Conservation (phyloP, 1,140 invertebrate genomes). For the Venturia canescens region DNA sequence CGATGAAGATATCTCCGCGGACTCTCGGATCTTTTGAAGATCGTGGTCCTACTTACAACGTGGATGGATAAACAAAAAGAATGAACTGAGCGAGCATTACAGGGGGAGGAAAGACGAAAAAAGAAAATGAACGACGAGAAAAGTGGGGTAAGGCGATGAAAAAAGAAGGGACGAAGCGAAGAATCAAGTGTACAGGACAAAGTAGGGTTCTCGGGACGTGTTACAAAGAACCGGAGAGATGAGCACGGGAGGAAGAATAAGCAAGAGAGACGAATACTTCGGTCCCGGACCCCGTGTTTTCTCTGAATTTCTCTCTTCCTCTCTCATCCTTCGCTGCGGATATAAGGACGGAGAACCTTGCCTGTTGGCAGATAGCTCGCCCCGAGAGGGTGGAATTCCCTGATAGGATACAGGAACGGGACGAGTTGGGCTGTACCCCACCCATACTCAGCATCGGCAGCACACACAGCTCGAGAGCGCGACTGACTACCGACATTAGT, state of each 20-base stretch:
- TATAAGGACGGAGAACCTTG: constrained; percentile 35
- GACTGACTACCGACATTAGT: constrained; percentile 76
- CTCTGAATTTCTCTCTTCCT: not conserved
- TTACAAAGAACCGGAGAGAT: constrained; percentile 43
- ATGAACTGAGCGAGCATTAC: constrained; percentile 4
- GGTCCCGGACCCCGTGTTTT: not conserved
- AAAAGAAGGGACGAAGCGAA: constrained; percentile 36
- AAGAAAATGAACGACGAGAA: constrained; percentile 19
- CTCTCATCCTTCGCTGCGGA: constrained; percentile 1
- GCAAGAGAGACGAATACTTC: not conserved
- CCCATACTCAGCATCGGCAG: constrained; percentile 43
- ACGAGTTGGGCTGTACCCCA: constrained; percentile 13
- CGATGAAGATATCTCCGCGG: constrained; percentile 48
- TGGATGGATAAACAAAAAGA: constrained; percentile 28
- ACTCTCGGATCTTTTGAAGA: constrained; percentile 35
- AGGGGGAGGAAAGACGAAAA: constrained; percentile 14
- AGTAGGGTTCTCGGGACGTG: constrained; percentile 39
- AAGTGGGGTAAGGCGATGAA: constrained; percentile 28
- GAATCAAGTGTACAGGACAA: constrained; percentile 40
- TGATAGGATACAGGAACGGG: constrained; percentile 58
- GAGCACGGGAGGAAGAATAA: constrained; percentile 37
- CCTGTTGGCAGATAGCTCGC: constrained; percentile 45
- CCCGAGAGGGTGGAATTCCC: constrained; percentile 61
- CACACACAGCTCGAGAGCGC: constrained; percentile 43
- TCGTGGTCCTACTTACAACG: constrained; percentile 19